Base-by-base conservation (phyloP, 1,140 invertebrate genomes). In the Tetraneura akinire region DNA sequence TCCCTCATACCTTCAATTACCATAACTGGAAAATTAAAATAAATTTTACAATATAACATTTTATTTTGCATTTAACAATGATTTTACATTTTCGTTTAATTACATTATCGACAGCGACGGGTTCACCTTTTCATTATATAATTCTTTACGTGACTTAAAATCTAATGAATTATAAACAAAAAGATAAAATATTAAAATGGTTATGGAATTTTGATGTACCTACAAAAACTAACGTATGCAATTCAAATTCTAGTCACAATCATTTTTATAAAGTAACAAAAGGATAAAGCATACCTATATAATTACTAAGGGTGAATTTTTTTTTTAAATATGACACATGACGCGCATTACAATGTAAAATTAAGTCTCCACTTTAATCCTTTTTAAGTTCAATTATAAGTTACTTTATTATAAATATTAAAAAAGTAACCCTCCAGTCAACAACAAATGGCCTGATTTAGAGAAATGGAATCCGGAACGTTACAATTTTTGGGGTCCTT, bases 111-210 rank as follows among this genome's bases (percentile, higher is more conserved):
- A 14, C 45, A 10, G 11, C 45, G 45, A 47, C 45, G 45, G 4
- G 45, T 47, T 47, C 64, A 21, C 37, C 10, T 66, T 66, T 64
- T 23, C 23, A 68, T 68, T 45, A 37, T 68, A 32, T 45, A 68
- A 42, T n/a, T 13, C 13, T 45, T 13, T 68, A 68, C 64, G 64
- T 68, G 64, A 68, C 64, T 68, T 42, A 68, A 68, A 68, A 45
- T 45, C 10, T 21, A n/a, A 68, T 42, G 64, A 23, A 42, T 68
- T 45, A 13, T 23, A 45, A 23, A 68, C 11, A 45, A 23, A 42
- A 42, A 23, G 13, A 45, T 14, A 68, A 68, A 45, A 68, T 32
- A 18, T 32, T n/a, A 6, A 66, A 42, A 37, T 37, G 16, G 32
- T 18, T 66, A 18, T 11, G n/a, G 62, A 66, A 21, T 42, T 66